Evolutionary conservation across 2,888 invertebrate genomes (phyloP).

Genomic region (Mactromeris polynyma): DNA sequence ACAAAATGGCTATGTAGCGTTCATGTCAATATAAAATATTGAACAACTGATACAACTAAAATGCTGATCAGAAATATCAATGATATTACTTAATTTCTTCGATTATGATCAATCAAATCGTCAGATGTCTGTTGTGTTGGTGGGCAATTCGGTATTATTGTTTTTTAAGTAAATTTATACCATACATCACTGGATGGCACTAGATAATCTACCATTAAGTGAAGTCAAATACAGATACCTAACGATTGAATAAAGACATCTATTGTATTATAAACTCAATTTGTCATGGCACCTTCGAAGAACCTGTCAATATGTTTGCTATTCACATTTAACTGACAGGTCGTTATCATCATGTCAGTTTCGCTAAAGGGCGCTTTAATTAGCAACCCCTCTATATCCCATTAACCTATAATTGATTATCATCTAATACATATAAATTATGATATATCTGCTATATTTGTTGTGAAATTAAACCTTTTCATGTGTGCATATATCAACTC

Average conservation of each 20-base stretch:
- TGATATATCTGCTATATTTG: not conserved
- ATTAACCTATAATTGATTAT: conserved; percentile 15
- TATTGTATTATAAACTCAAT: not conserved
- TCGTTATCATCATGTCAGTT: not conserved
- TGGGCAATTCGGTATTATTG: not conserved
- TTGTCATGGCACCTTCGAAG: not conserved
- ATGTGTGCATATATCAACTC: not conserved
- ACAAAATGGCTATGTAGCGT: not conserved
- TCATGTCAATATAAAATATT: not conserved
- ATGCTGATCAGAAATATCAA: not conserved
- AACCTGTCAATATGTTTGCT: not conserved
- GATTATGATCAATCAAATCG: not conserved
- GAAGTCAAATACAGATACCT: not conserved
- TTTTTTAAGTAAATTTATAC: not conserved
- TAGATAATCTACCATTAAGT: not conserved
- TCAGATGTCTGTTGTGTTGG: not conserved
- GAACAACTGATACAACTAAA: not conserved
- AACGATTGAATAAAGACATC: not conserved
- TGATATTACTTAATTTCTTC: not conserved
- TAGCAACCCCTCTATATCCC: not conserved
- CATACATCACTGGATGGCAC: not conserved
- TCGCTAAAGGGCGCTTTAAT: not conserved
- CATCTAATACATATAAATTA: not conserved
- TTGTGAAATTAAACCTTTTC: not conserved
- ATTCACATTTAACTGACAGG: not conserved